These are phyloP conservation scores for Melanerpes aurifrons DNA, from an alignment of 2,113 vertebrate species.

Conservation along the genomic window DNA sequence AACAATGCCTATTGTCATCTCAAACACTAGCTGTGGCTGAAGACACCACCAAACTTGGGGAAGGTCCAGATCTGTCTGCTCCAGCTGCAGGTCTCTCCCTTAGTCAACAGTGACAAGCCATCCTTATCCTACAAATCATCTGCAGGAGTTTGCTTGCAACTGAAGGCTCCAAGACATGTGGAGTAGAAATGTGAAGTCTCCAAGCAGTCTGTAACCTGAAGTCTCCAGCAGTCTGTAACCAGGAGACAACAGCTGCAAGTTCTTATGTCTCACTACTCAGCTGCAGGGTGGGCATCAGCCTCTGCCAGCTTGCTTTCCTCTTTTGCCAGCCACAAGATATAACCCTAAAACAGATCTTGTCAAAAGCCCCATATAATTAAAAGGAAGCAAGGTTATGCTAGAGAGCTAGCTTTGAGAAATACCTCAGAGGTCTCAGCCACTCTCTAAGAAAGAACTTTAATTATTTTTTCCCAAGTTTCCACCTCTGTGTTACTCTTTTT, in stretches of 20 bases:
- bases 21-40: accelerated
- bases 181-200: neutral
- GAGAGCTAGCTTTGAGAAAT: neutral
- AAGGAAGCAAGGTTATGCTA: neutral
- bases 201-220: neutral
- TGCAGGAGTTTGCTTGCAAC: neutral
- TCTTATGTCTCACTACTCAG: neutral
- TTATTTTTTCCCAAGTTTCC: neutral
- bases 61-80: neutral
- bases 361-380: neutral
- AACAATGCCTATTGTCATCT: neutral
- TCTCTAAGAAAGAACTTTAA: neutral
- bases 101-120: neutral
- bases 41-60: neutral
- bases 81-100: neutral
- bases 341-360: neutral
- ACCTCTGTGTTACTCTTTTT: neutral
- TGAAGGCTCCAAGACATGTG: neutral
- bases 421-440: neutral
- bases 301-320: neutral
- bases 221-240: too few species aligned
- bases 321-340: accelerated
- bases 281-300: neutral
- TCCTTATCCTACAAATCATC: too few species aligned
- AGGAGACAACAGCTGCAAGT: neutral